These are phyloP conservation scores for Baronia brevicornis DNA, from an alignment of 2,888 invertebrate species.

Conservation along the genomic window DNA sequence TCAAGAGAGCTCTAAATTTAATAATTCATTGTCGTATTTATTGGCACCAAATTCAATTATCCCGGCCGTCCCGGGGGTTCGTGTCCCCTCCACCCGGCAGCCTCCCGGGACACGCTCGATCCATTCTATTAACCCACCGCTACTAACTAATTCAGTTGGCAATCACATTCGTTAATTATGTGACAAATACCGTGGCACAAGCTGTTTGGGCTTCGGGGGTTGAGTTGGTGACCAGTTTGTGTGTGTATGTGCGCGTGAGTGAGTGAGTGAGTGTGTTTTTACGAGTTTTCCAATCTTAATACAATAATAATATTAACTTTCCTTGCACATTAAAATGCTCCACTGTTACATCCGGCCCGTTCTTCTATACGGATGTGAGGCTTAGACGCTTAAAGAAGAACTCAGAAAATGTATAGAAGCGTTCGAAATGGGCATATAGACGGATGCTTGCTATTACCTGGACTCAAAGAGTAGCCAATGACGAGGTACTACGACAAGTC, in stretches of 20 bases:
- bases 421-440: too few species aligned
- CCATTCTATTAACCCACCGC: conserved; percentile 44
- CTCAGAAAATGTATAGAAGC: neutral
- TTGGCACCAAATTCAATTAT: conserved; percentile 71
- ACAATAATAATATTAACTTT: too few species aligned
- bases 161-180: conserved; percentile 68
- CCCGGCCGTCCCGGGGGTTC: conserved; percentile 31
- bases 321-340: too few species aligned
- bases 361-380: too few species aligned
- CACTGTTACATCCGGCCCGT: too few species aligned
- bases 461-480: too few species aligned
- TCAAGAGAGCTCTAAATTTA: conserved; percentile 54
- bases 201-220: conserved; percentile 11
- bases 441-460: too few species aligned
- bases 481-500: too few species aligned
- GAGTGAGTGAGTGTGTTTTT: conserved; percentile 26
- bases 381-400: conserved; percentile 1
- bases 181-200: conserved; percentile 40
- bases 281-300: conserved; percentile 14
- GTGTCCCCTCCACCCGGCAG: conserved; percentile 18
- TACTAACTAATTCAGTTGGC: conserved; percentile 68
- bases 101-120: conserved; percentile 22
- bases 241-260: too few species aligned
- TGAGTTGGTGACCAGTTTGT: too few species aligned
- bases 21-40: conserved; percentile 72